Conservation (phyloP, 2,888 invertebrate genomes). For the Ceramica pisi region DNA sequence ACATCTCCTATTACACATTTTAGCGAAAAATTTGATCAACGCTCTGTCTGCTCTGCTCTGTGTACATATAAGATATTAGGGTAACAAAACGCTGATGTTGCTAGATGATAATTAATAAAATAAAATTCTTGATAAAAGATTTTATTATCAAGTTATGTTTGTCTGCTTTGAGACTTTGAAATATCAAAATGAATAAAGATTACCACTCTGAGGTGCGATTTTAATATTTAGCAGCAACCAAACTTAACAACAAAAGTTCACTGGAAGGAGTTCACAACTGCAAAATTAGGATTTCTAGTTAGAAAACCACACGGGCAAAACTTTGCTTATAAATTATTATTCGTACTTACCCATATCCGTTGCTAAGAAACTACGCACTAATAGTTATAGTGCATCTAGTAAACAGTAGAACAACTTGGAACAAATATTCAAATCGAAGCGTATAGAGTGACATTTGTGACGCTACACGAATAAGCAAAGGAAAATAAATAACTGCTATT, state of each 20-base stretch:
- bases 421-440: neutral
- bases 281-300: slow-evolving; percentile 67
- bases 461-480: neutral
- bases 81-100: too few relatives aligned
- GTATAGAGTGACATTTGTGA: neutral
- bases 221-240: slow-evolving; percentile 31
- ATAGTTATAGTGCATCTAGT: slow-evolving; percentile 26
- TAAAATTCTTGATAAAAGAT: neutral
- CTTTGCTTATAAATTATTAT: slow-evolving; percentile 72
- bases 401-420: slow-evolving; percentile 12
- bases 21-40: neutral
- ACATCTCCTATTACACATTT: neutral
- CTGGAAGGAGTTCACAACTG: slow-evolving; percentile 56
- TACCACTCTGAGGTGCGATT: slow-evolving; percentile 3
- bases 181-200: neutral
- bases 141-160: neutral
- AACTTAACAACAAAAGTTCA: slow-evolving; percentile 48
- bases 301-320: slow-evolving; percentile 68
- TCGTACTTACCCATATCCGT: slow-evolving; percentile 64
- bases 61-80: too few relatives aligned
- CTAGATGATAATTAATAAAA: too few relatives aligned
- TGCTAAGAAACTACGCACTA: slow-evolving; percentile 64
- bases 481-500: neutral
- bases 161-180: neutral
- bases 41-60: too few relatives aligned